A percentile compares a stretch with the other conserved stretches of the same genome.
Evolutionary conservation across 2,888 invertebrate genomes (phyloP).

Genomic region (Cephus rjabovi): DNA sequence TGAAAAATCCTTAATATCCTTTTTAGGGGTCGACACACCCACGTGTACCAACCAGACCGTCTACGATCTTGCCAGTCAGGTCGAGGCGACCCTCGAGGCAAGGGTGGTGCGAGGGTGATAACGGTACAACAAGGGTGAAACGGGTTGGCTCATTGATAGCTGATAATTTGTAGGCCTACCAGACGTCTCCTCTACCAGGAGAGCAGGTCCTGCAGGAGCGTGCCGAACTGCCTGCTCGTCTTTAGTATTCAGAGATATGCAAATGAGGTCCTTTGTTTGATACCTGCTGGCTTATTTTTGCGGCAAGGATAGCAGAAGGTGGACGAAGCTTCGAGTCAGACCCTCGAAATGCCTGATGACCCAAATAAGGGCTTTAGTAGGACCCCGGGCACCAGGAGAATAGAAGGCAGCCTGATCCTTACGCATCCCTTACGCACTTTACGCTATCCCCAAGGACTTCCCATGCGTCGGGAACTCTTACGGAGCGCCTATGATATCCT

Average conservation of each 20-base stretch:
- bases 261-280: constrained; percentile 66
- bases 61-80: too few relatives aligned
- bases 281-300: constrained; percentile 66
- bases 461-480: constrained; percentile 25
- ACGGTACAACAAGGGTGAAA: too few relatives aligned
- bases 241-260: constrained; percentile 51
- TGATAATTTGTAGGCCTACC: constrained; percentile 64
- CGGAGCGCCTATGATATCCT: constrained; percentile 56
- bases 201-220: constrained; percentile 36
- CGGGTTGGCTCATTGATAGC: constrained; percentile 25
- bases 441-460: constrained; percentile 31
- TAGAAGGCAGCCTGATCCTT: constrained; percentile 42
- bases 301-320: constrained; percentile 53
- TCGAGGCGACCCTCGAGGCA: too few relatives aligned
- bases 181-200: constrained; percentile 60
- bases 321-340: constrained; percentile 43
- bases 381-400: constrained; percentile 61
- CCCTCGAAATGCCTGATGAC: constrained; percentile 58
- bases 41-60: too few relatives aligned
- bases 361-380: constrained; percentile 67
- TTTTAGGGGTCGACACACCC: too few relatives aligned
- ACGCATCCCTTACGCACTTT: constrained; percentile 34
- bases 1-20: too few relatives aligned
- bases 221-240: constrained; percentile 11
- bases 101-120: too few relatives aligned